Evolutionary conservation across 2,797 vertebrate genomes (phyloP).

Genomic region (Sebastes vulpes): DNA sequence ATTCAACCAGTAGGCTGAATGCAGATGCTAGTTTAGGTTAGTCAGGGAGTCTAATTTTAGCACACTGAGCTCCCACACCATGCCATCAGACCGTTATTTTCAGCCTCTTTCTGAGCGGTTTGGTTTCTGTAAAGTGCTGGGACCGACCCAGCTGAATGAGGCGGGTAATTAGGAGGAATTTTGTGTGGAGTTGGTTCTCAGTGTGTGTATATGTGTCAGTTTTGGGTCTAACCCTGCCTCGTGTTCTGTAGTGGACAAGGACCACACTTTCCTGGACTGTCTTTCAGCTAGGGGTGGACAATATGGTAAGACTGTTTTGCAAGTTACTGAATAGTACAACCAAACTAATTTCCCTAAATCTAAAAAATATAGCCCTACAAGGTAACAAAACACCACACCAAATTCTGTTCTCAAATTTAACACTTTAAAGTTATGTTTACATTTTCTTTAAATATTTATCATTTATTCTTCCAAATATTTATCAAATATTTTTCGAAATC

Average conservation of each 20-base stretch:
- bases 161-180: slow-evolving; percentile 16
- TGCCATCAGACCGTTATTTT: not conserved
- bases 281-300: too few species aligned
- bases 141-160: slow-evolving; percentile 15
- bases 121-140: slow-evolving; percentile 2
- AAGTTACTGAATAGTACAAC: not conserved
- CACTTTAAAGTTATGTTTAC: not conserved
- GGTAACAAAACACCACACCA: not conserved
- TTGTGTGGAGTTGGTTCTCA: not conserved
- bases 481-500: not conserved
- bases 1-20: not conserved
- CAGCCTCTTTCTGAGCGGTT: slow-evolving; percentile 7
- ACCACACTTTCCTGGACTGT: not conserved
- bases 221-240: not conserved
- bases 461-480: not conserved
- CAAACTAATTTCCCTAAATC: not conserved
- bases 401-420: not conserved
- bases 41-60: slow-evolving; percentile 34
- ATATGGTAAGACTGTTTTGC: not conserved
- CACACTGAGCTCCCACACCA: not conserved
- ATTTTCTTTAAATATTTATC: not conserved
- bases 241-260: not conserved
- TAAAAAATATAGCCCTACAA: not conserved
- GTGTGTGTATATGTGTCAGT: not conserved
- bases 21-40: slow-evolving; percentile 18